Conservation (phyloP, 2,113 vertebrate species). For the Tupaia tana region DNA sequence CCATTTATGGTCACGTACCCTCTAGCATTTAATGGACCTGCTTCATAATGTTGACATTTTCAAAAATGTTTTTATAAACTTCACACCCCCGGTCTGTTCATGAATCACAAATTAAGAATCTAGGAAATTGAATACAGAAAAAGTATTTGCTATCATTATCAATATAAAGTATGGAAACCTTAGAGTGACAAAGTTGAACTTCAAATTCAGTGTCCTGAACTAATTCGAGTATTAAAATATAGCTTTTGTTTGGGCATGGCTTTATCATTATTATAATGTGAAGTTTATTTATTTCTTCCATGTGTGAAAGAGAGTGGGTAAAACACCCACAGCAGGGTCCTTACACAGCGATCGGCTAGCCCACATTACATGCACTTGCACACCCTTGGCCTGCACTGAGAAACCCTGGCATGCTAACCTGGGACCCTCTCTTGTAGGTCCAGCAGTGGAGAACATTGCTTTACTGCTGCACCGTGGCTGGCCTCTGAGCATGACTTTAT, state of each 20-base stretch:
- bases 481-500: neutral
- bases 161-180: neutral
- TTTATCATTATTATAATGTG: neutral
- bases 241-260: neutral
- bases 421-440: too few species aligned
- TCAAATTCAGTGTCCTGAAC: conserved; percentile 35
- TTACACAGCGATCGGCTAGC: too few species aligned
- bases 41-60: neutral
- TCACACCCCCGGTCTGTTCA: neutral
- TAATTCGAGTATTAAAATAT: conserved; percentile 17
- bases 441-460: too few species aligned
- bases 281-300: too few species aligned
- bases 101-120: conserved; percentile 31
- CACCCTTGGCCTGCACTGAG: too few species aligned
- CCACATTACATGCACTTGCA: too few species aligned
- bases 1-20: neutral
- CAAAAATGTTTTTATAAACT: neutral
- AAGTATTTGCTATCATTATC: conserved; percentile 7
- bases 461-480: too few species aligned
- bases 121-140: conserved; percentile 36
- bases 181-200: neutral
- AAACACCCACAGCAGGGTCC: too few species aligned
- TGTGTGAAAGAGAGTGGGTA: too few species aligned
- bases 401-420: too few species aligned
- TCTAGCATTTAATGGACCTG: neutral